phyloP scores from a whole-genome alignment of 2,888 invertebrate genomes.

The Troides helena region DNA sequence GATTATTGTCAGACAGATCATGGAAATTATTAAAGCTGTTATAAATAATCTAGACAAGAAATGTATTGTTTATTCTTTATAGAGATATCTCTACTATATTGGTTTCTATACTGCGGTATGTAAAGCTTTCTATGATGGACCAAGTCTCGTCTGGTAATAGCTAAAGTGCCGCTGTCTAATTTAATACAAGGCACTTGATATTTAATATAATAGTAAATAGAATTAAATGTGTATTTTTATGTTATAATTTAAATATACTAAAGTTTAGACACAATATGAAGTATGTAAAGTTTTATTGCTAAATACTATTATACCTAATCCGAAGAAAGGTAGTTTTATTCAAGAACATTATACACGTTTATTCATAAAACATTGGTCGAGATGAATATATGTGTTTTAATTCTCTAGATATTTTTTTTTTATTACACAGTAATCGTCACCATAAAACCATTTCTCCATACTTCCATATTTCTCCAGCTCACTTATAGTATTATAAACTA shows the following conservation, averaged over 20 bases:
- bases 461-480: constrained; percentile 31
- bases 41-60: too few species aligned
- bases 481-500: constrained; percentile 48
- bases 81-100: neutral
- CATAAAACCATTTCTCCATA: constrained; percentile 33
- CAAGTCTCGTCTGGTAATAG: neutral
- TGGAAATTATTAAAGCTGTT: too few species aligned
- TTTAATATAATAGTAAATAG: too few species aligned
- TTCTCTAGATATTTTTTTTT: constrained; percentile 7
- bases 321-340: too few species aligned
- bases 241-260: neutral
- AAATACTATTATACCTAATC: too few species aligned
- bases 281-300: too few species aligned
- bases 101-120: neutral
- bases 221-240: neutral
- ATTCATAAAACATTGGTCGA: neutral
- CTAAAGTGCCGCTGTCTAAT: neutral
- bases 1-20: too few species aligned
- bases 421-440: constrained; percentile 10
- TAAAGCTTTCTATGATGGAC: neutral
- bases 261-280: neutral
- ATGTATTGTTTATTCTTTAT: neutral
- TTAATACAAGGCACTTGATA: neutral
- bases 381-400: neutral
- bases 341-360: too few species aligned